Percentiles rank a stretch among this genome's conserved stretches.
Evolutionary conservation across 2,797 vertebrate species (phyloP).

Genomic region (Buphagus erythrorhynchus): DNA sequence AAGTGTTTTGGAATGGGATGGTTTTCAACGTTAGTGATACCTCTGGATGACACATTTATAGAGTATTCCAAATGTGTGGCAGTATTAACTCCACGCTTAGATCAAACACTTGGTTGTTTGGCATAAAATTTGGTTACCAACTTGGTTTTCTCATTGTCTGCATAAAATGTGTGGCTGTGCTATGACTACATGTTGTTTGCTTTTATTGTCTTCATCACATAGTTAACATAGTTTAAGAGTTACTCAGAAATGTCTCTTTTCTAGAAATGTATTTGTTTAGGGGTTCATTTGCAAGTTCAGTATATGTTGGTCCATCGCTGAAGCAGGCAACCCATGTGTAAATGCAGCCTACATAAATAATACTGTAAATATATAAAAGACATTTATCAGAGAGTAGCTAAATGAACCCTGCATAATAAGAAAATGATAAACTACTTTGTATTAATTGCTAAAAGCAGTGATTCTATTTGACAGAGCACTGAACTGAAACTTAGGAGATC

Average conservation of each 20-base stretch:
- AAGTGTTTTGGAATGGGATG: neutral
- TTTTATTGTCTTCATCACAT: neutral
- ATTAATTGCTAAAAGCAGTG: conserved; percentile 41
- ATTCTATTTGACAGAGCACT: conserved; percentile 29
- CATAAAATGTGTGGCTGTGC: neutral
- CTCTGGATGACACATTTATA: neutral
- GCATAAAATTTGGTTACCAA: neutral
- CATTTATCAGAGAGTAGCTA: conserved; percentile 23
- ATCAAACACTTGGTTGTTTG: neutral
- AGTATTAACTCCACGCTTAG: neutral
- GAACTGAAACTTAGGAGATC: conserved; percentile 23
- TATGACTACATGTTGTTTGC: neutral
- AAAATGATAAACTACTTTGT: conserved; percentile 45
- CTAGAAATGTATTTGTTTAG: conserved; percentile 2
- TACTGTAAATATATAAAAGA: neutral
- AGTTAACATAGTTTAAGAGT: neutral
- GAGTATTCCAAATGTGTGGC: neutral
- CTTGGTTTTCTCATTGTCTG: neutral
- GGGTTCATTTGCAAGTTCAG: neutral
- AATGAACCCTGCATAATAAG: conserved; percentile 44
- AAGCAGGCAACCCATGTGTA: neutral
- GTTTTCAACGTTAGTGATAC: neutral
- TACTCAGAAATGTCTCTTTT: neutral
- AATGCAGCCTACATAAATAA: neutral
- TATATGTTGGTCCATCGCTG: neutral